Evolutionary conservation across 2,888 invertebrate genomes (phyloP).

Genomic region (Lepidocyrtoides sp.): DNA sequence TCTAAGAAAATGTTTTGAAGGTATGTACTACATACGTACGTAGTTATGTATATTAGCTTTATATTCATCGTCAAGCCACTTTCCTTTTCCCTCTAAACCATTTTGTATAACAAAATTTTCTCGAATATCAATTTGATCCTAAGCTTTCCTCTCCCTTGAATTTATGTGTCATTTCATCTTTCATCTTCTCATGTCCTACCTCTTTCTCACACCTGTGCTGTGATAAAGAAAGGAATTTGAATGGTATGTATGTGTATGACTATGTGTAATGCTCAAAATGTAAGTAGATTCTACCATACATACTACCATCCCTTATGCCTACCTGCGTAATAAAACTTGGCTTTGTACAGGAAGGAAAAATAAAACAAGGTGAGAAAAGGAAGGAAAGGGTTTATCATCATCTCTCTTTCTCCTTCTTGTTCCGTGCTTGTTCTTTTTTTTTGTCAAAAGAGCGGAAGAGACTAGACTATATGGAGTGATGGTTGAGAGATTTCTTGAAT

Average conservation of each 20-base stretch:
- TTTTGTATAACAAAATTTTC: not conserved
- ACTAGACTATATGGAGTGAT: not conserved
- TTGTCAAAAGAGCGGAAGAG: not conserved
- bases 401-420: not conserved
- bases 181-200: conserved; percentile 9
- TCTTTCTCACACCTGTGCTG: conserved; percentile 39
- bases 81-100: not conserved
- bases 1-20: too few relatives aligned
- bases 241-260: conserved; percentile 40
- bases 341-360: not conserved
- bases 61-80: not conserved
- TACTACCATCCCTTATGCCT: not conserved
- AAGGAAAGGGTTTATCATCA: not conserved
- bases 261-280: not conserved
- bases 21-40: too few relatives aligned
- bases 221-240: conserved; percentile 41
- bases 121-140: not conserved
- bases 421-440: not conserved
- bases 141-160: not conserved
- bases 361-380: not conserved
- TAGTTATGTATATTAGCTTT: too few relatives aligned
- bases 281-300: not conserved
- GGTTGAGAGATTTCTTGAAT: not conserved
- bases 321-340: not conserved
- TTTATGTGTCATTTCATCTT: not conserved